phyloP scores from a whole-genome alignment of 2,888 invertebrate species.

The Tyria jacobaeae region DNA sequence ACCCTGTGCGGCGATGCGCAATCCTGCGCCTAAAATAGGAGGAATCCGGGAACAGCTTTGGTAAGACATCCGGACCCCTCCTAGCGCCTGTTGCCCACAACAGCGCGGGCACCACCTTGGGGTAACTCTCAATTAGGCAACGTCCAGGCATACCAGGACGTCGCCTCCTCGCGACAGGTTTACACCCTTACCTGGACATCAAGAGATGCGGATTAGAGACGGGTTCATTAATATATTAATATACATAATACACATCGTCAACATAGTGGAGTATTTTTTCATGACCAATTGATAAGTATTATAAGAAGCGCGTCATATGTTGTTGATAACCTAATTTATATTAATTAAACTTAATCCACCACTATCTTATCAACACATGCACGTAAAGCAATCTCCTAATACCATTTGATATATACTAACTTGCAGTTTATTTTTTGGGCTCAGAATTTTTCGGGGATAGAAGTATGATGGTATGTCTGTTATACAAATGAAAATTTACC shows the following conservation, averaged over 20 bases:
- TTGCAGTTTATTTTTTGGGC: background rate
- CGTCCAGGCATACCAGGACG: too few species aligned
- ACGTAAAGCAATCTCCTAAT: background rate
- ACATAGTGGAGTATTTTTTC: background rate
- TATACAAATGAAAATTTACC: too few species aligned
- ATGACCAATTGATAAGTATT: background rate
- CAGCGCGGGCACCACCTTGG: too few species aligned
- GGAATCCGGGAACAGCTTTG: too few species aligned
- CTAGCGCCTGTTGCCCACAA: too few species aligned
- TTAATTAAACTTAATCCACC: constrained; percentile 3
- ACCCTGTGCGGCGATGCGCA: too few species aligned
- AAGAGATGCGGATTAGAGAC: background rate
- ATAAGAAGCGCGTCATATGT: background rate
- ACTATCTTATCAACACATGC: background rate
- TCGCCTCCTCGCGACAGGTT: too few species aligned
- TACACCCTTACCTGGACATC: background rate
- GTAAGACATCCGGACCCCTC: too few species aligned
- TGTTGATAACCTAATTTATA: constrained; percentile 5
- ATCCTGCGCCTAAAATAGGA: too few species aligned
- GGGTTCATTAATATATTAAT: background rate
- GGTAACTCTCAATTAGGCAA: too few species aligned
- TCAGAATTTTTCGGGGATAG: too few species aligned
- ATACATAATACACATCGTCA: background rate
- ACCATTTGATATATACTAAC: background rate
- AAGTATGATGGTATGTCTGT: too few species aligned